Evolutionary conservation across 2,797 vertebrate species (phyloP), one percentile per base, ranked within the genome.

Genomic region (Nannoperca australis): DNA sequence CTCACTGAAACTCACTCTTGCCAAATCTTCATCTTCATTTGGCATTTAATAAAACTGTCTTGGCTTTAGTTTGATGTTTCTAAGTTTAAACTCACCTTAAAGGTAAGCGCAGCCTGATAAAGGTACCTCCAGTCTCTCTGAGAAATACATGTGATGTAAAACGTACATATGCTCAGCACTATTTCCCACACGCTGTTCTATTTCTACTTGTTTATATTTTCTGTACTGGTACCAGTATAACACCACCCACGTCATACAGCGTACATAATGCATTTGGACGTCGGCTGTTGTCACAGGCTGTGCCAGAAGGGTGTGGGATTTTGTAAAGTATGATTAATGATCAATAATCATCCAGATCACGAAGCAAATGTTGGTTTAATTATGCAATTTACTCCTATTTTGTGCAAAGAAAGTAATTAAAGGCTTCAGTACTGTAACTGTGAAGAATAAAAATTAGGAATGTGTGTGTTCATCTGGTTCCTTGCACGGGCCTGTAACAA

Each of bases 11-110:
- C 51, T 38, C 54, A 17, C 40, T 59, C 66, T n/a, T 47, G 30
- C 32, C 22, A 51, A 64, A 65, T 22, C 38, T 24, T 67, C 61
- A 10, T 36, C 51, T 67, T 63, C 44, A 80, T 64, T 64, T 50
- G 44, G 14, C 40, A 42, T 78, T 32, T 73, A 80, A 83, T 80
- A 74, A 84, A 85, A 76, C 59, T 78, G 74, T 83, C 70, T 78
- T 0, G 10, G 17, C 0, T n/a, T n/a, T n/a, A 6, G 54, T 53
- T 27, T 50, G 60, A 55, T 67, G 61, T 70, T 61, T 65, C 76
- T 59, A 45, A 67, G 54, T 55, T 71, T 76, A 78, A 76, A 60
- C 38, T 56, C 32, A 49, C 13, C 49, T 73, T 51, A 18, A 85
- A 11, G 24, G 20, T 17, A 15, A 61, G 30, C 40, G 53, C 32